phyloP scores from a whole-genome alignment of 2,888 invertebrate species.

The Stegophylla sp. region DNA sequence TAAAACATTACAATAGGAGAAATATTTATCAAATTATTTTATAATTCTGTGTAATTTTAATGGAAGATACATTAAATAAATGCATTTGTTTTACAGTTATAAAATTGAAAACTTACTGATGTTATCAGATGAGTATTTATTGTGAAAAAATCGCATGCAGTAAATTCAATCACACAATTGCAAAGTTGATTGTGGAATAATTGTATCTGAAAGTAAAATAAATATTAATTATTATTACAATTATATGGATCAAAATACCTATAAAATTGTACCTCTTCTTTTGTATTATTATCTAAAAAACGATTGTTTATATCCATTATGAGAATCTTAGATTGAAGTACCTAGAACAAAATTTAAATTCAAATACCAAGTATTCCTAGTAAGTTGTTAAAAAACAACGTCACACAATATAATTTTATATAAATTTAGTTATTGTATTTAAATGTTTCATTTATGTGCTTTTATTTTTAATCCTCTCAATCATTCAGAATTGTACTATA shows the following conservation, averaged over 20 bases:
- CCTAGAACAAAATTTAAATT: constrained; percentile 45
- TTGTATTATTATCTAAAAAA: constrained; percentile 59
- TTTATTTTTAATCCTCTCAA: no score
- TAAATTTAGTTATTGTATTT: no score
- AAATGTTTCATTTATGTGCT: no score
- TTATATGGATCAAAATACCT: neutral
- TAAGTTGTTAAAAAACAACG: no score
- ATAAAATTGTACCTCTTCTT: constrained; percentile 60
- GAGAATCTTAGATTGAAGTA: constrained; percentile 58
- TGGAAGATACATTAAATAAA: no score
- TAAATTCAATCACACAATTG: constrained; percentile 63
- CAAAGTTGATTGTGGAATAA: constrained; percentile 63
- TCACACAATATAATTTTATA: no score
- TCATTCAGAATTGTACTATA: no score
- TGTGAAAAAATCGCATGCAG: constrained; percentile 63
- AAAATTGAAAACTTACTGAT: constrained; percentile 62
- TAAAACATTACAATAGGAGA: no score
- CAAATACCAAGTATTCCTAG: no score
- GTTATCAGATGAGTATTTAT: constrained; percentile 63
- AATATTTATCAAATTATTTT: no score
- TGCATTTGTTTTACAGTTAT: no score
- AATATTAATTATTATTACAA: neutral
- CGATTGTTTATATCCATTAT: constrained; percentile 60
- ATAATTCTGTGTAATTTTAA: no score
- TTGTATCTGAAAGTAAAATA: constrained; percentile 61